A percentile compares a stretch with the other conserved stretches of the same genome.
These are phyloP conservation scores for Magallana ariakensis DNA, from an alignment of 1,140 invertebrate species.

Conservation along the genomic window DNA sequence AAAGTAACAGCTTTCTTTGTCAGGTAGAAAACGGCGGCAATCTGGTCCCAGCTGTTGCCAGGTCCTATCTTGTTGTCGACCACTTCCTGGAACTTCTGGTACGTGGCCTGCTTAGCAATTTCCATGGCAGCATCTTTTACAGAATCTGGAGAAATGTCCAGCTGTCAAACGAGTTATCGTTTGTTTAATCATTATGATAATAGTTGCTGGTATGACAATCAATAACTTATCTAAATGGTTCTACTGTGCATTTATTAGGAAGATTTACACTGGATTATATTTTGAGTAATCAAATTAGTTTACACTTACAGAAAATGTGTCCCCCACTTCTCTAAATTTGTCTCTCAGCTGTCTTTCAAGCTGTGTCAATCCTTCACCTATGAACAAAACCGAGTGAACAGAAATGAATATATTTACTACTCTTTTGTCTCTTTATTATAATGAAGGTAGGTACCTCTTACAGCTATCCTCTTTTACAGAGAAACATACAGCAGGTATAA, in stretches of 20 bases:
- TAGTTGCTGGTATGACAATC: too few relatives aligned
- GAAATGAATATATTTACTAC: too few relatives aligned
- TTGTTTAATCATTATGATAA: not conserved
- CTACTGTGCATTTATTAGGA: too few relatives aligned
- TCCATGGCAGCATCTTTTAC: conserved; percentile 53
- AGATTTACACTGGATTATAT: too few relatives aligned
- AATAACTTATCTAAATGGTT: too few relatives aligned
- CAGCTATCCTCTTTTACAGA: too few relatives aligned
- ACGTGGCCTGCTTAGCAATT: conserved; percentile 65
- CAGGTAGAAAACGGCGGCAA: conserved; percentile 72
- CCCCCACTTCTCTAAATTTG: conserved; percentile 48
- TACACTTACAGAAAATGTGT: conserved; percentile 5
- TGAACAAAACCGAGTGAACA: not conserved
- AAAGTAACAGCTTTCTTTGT: conserved; percentile 68
- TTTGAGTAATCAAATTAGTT: too few relatives aligned
- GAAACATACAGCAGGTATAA: too few relatives aligned
- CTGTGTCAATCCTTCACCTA: conserved; percentile 53
- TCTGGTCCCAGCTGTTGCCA: conserved; percentile 69
- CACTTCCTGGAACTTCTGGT: conserved; percentile 69
- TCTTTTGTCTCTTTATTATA: too few relatives aligned
- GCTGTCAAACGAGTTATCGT: too few relatives aligned
- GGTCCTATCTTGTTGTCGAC: conserved; percentile 63
- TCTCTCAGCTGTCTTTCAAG: conserved; percentile 54
- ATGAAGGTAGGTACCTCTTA: too few relatives aligned
- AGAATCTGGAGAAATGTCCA: too few relatives aligned